A percentile compares a stretch with the other conserved stretches of the same genome.
Evolutionary conservation across 92 coral and sea anemone species (phyloP).

Genomic region (Epizoanthus stellaris): DNA sequence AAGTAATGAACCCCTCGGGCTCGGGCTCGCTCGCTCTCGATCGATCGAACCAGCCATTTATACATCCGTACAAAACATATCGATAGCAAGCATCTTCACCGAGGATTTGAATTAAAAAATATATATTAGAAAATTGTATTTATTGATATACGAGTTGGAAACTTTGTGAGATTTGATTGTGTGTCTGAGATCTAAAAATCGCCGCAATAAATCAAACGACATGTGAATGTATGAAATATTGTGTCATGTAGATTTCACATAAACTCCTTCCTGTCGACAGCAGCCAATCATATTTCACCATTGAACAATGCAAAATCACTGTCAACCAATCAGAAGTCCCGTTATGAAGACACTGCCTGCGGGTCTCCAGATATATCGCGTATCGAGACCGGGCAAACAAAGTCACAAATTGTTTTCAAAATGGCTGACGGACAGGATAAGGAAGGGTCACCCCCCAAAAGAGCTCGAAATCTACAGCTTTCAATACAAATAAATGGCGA

Average conservation of each 20-base stretch:
- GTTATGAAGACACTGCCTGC: neutral
- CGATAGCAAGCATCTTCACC: neutral
- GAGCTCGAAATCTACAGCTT: constrained; percentile 34
- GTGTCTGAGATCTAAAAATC: neutral
- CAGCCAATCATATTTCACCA: constrained; percentile 33
- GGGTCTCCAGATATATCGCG: too few species aligned
- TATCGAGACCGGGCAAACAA: constrained; percentile 12
- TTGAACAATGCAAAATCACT: neutral
- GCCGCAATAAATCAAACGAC: neutral
- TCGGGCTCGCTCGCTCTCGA: too few species aligned
- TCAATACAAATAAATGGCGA: neutral
- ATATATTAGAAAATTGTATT: neutral
- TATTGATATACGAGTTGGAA: neutral
- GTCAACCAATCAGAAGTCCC: constrained; percentile 29
- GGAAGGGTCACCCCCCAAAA: constrained; percentile 11
- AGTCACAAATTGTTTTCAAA: constrained; percentile 35
- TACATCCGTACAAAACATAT: neutral
- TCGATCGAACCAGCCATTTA: neutral
- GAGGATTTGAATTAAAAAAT: neutral
- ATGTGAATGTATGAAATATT: neutral
- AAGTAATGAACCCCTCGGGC: neutral
- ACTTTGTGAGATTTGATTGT: neutral
- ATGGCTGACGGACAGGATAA: constrained; percentile 60
- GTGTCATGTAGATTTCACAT: neutral
- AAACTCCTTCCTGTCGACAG: constrained; percentile 11